Evolutionary conservation across 35 echinoderm and acorn worm species (phyloP).

Genomic region (Lytechinus variegatus): DNA sequence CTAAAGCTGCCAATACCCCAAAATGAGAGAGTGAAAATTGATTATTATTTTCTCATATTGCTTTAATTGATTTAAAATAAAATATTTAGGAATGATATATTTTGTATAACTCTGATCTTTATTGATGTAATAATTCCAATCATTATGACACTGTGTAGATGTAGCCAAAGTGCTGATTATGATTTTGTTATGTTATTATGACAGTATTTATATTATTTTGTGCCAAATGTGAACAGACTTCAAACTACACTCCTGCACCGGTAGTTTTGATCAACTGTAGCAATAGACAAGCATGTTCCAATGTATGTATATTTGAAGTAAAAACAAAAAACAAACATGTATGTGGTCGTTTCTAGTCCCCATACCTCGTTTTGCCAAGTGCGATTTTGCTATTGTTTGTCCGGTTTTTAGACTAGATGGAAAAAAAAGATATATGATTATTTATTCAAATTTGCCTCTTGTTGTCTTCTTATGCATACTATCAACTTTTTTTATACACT

Average conservation of each 20-base stretch:
- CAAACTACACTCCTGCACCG: neutral
- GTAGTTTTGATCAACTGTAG: neutral
- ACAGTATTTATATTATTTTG: neutral
- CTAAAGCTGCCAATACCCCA: neutral
- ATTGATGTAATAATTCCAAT: neutral
- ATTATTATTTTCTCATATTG: neutral
- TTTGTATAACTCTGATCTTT: neutral
- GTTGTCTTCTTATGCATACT: conserved; percentile 15
- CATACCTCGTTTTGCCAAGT: neutral
- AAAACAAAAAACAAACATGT: neutral
- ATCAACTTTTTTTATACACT: conserved; percentile 22
- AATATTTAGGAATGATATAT: neutral
- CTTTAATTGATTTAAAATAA: neutral
- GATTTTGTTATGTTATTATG: neutral
- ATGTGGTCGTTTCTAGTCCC: neutral
- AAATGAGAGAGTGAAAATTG: neutral
- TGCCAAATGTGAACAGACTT: conserved; percentile 2
- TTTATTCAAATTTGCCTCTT: conserved; percentile 23
- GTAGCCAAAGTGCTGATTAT: neutral
- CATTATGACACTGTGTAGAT: neutral
- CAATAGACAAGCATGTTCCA: neutral
- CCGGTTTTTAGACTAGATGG: neutral
- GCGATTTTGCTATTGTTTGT: conserved; percentile 1
- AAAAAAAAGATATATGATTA: conserved; percentile 27
- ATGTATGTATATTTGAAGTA: neutral